Evolutionary conservation across 2,888 invertebrate species (phyloP), one percentile per base, ranked within the genome.

Genomic region (Hesperia comma): DNA sequence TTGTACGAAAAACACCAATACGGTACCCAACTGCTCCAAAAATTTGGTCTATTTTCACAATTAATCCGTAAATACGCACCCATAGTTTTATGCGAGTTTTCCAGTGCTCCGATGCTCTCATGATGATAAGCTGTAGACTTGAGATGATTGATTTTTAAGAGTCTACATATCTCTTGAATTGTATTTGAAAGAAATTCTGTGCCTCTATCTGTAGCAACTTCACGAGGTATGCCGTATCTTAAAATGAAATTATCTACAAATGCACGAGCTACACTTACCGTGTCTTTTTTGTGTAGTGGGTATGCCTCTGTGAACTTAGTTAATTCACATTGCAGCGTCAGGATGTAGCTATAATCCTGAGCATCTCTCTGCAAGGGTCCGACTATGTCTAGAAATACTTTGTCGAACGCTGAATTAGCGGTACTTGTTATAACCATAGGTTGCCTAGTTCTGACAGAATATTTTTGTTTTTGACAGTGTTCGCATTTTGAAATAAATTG

Each of bases 271-370:
- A 69, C 68, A 12, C 33, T 61, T 19, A 51, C 19, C n/a, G 71
- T 41, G 15, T 60, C 56, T 33, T 71, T n/a, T 17, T n/a, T 19
- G 21, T 6, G 33, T 33, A 71, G 53, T 10, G 67, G 58, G 19
- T 64, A 66, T 14, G 70, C 70, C 21, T 66, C 62, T 2, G 69
- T 51, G 49, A 63, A 74, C 19, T 75, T 75, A 21, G 55, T 69
- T 37, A 75, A 19, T n/a, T 73, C 71, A 26, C 73, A 74, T 56
- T 74, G 71, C 0, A 74, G 5, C 1, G 71, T 74, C n/a, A 72
- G 7, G 4, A 33, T 33, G 7, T 33, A 46, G 17, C 70, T 68
- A 60, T 71, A 71, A 8, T 14, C 32, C 51, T 72, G 58, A 58
- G 32, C 58, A 32, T 74, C 74, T 26, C 6, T 57, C 26, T 63